Conservation (phyloP, 2,888 invertebrate genomes). For the Icerya purchasi region DNA sequence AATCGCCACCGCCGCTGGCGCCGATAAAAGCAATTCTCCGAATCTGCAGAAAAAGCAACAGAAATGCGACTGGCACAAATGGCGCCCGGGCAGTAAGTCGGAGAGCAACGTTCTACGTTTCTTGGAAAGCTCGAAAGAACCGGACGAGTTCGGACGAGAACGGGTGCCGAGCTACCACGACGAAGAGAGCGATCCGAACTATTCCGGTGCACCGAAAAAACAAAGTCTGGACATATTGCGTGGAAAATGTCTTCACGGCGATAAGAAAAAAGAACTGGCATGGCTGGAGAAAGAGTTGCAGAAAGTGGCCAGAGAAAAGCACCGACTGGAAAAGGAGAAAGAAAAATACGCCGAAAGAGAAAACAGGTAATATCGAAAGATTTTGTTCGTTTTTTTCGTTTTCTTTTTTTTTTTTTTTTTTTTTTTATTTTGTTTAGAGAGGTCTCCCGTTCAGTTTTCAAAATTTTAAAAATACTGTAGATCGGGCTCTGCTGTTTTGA, state of each 20-base stretch:
- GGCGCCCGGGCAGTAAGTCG: conserved; percentile 12
- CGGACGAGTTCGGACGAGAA: conserved; percentile 2
- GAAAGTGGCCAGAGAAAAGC: conserved; percentile 38
- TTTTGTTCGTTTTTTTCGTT: conserved; percentile 1
- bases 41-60: conserved; percentile 37
- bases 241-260: conserved; percentile 1
- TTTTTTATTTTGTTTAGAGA: too few relatives aligned
- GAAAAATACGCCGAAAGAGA: conserved; percentile 42
- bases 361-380: conserved; percentile 29
- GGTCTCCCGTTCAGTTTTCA: too few relatives aligned
- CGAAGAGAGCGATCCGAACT: neutral
- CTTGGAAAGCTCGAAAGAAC: neutral
- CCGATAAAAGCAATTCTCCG: conserved; percentile 29
- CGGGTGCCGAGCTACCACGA: conserved; percentile 13
- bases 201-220: neutral
- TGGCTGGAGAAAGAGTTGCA: conserved; percentile 37
- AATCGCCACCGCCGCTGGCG: conserved; percentile 16
- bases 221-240: neutral
- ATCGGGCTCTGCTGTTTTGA: too few relatives aligned
- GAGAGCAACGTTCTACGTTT: conserved; percentile 11
- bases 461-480: too few relatives aligned
- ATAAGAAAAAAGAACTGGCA: conserved; percentile 22
- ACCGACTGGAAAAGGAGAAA: conserved; percentile 35
- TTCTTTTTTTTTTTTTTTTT: too few relatives aligned
- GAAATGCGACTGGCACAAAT: conserved; percentile 11